Percentiles rank a stretch among this genome's conserved stretches.
phyloP scores from a whole-genome alignment of 2,797 vertebrate genomes.

The Myotis findleyi region DNA sequence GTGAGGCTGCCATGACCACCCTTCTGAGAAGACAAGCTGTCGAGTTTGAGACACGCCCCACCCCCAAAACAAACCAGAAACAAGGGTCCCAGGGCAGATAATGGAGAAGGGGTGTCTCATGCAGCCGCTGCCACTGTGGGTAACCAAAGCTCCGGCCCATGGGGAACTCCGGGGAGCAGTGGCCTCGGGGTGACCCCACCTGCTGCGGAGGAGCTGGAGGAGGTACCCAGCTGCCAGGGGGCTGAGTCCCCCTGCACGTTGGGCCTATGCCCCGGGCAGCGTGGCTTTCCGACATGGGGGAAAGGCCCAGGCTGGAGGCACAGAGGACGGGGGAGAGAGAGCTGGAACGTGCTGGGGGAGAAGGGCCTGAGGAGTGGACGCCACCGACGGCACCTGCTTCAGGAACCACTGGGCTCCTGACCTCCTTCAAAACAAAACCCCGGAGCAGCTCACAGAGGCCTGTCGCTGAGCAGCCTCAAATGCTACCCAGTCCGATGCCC shows the following conservation, averaged over 20 bases:
- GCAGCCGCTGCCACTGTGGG: background rate
- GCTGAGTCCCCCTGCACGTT: background rate
- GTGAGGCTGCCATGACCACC: background rate
- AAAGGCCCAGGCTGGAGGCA: background rate
- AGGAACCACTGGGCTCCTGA: background rate
- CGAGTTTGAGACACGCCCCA: background rate
- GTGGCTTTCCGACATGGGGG: background rate
- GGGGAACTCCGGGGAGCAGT: background rate
- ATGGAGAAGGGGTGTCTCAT: background rate
- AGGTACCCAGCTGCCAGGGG: background rate
- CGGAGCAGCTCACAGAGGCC: background rate
- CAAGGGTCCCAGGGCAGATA: background rate
- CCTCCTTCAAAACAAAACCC: background rate
- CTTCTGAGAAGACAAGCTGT: background rate
- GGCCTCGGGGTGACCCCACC: background rate
- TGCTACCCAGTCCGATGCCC: background rate
- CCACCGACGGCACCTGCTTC: accelerated
- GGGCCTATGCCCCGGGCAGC: background rate
- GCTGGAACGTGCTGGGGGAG: background rate
- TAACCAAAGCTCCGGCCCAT: background rate
- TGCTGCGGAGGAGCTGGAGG: background rate
- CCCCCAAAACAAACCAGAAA: background rate
- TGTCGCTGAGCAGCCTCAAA: background rate
- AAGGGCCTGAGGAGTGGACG: background rate
- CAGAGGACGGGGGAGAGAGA: background rate